Percentiles rank a stretch among this genome's conserved stretches.
These are phyloP conservation scores for Magallana gigas DNA, from an alignment of 1,140 invertebrate genomes.

Conservation along the genomic window DNA sequence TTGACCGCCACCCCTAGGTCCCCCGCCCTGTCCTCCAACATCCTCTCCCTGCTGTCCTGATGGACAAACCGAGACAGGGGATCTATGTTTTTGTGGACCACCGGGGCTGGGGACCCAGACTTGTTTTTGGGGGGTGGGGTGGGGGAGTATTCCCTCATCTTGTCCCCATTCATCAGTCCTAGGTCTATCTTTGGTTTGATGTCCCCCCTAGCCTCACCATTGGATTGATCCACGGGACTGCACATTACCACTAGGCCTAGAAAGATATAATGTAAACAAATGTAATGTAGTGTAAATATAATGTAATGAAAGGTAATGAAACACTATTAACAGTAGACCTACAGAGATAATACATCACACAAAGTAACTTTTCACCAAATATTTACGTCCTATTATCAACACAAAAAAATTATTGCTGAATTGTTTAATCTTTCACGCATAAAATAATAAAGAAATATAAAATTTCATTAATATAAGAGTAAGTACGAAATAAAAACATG, in stretches of 20 bases:
- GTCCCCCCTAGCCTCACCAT: constrained; percentile 55
- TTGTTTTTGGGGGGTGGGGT: constrained; percentile 38
- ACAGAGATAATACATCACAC: too few species aligned
- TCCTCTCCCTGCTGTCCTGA: constrained; percentile 8
- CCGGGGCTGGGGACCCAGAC: constrained; percentile 19
- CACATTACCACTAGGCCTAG: constrained; percentile 73
- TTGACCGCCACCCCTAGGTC: constrained; percentile 65
- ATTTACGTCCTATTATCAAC: too few species aligned
- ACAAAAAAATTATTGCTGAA: too few species aligned
- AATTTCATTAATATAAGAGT: too few species aligned
- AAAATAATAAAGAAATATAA: too few species aligned
- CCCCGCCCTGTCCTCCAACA: not conserved
- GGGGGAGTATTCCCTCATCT: constrained; percentile 4
- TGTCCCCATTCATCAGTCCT: constrained; percentile 24
- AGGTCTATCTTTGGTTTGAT: constrained; percentile 45
- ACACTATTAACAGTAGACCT: too few species aligned
- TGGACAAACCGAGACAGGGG: not conserved
- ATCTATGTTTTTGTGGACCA: not conserved
- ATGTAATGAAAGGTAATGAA: too few species aligned
- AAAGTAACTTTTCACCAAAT: too few species aligned
- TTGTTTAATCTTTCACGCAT: too few species aligned
- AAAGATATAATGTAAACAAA: not conserved
- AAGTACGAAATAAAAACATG: too few species aligned
- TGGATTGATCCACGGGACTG: constrained; percentile 69
- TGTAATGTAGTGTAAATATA: not conserved